A percentile compares a stretch with the other conserved stretches of the same genome.
Evolutionary conservation across 2,113 vertebrate genomes (phyloP).

Genomic region (Himantopus leucocephalus): DNA sequence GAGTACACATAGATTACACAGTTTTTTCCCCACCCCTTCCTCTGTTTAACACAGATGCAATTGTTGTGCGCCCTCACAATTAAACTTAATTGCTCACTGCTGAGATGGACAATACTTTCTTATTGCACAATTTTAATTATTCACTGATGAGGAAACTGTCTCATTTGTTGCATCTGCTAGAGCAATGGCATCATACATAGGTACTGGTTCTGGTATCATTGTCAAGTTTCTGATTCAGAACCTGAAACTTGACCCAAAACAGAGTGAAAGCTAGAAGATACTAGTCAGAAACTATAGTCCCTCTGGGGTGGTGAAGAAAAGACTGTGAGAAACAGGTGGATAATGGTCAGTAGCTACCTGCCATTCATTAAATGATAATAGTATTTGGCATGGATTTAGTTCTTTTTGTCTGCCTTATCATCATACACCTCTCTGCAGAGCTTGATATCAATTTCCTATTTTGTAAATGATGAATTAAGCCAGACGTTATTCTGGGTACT

Average conservation of each 20-base stretch:
- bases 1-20: background rate
- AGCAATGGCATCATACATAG: background rate
- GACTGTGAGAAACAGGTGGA: background rate
- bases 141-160: background rate
- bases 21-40: background rate
- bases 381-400: background rate
- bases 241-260: background rate
- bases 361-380: background rate
- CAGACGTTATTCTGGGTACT: background rate
- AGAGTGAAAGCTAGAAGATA: background rate
- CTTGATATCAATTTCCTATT: background rate
- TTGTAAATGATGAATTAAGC: background rate
- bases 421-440: background rate
- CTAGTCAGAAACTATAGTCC: background rate
- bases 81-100: background rate
- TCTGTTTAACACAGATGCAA: background rate
- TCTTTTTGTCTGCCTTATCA: background rate
- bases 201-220: background rate
- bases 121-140: background rate
- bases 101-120: background rate
- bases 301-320: background rate
- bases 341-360: background rate
- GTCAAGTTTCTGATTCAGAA: background rate
- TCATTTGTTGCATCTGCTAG: background rate
- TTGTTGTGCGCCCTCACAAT: background rate